phyloP scores from a whole-genome alignment of 2,888 invertebrate genomes.

The Leuctra nigra region DNA sequence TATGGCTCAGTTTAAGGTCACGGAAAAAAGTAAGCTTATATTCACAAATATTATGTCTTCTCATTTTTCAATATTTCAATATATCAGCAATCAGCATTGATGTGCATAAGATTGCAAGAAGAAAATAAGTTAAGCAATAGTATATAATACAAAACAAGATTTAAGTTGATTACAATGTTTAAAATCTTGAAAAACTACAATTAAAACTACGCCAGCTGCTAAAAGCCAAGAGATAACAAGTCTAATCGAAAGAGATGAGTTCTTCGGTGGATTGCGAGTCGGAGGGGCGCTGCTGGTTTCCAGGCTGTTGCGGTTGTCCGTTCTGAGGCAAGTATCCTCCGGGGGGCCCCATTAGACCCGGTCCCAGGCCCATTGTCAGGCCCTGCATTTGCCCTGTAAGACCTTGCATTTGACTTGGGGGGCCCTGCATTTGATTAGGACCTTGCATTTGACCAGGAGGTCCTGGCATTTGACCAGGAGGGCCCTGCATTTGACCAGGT shows the following conservation, averaged over 20 bases:
- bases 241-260: constrained; percentile 1
- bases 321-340: constrained; percentile 28
- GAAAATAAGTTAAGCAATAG: too few relatives aligned
- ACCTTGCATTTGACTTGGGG: constrained; percentile 30
- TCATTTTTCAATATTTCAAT: too few relatives aligned
- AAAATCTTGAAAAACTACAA: too few relatives aligned
- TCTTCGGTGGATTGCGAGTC: background rate
- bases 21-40: too few relatives aligned
- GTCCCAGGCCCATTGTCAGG: constrained; percentile 20
- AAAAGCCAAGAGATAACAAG: too few relatives aligned
- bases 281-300: constrained; percentile 6
- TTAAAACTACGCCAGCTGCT: too few relatives aligned
- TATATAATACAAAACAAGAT: too few relatives aligned
- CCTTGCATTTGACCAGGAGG: background rate
- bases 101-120: too few relatives aligned
- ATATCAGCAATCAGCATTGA: too few relatives aligned
- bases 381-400: constrained; percentile 23
- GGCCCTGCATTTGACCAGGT: constrained; percentile 7
- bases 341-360: constrained; percentile 16
- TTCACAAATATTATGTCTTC: too few relatives aligned
- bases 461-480: background rate
- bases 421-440: constrained; percentile 33
- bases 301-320: background rate
- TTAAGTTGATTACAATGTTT: too few relatives aligned
- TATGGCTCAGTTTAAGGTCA: too few relatives aligned